phyloP scores from a whole-genome alignment of 1,140 invertebrate species.

The Drosophila athabasca region DNA sequence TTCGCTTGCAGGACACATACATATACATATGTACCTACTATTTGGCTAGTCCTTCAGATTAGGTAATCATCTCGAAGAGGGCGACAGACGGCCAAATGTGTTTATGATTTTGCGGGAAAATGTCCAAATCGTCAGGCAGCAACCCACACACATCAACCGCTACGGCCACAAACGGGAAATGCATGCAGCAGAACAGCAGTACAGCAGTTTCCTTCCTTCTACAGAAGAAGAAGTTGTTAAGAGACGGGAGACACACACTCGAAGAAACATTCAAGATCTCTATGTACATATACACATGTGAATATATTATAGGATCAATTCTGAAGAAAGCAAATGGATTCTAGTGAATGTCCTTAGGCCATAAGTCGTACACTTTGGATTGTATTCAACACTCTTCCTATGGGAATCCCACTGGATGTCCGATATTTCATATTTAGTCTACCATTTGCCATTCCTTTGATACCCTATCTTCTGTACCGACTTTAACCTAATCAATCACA shows the following conservation, averaged over 20 bases:
- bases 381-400: no score
- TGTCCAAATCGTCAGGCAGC: conserved; percentile 44
- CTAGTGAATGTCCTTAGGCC: no score
- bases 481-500: no score
- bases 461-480: no score
- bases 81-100: conserved; percentile 38
- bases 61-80: conserved; percentile 47
- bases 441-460: no score
- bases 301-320: no score
- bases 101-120: conserved; percentile 77
- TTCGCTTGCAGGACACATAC: background rate
- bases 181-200: conserved; percentile 6
- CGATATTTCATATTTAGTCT: no score
- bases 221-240: conserved; percentile 23
- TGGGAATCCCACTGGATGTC: no score
- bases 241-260: conserved; percentile 14
- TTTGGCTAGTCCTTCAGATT: conserved; percentile 56
- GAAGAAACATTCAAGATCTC: background rate
- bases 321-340: no score
- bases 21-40: conserved; percentile 7
- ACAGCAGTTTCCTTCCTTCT: conserved; percentile 30
- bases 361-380: no score
- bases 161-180: conserved; percentile 13
- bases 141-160: conserved; percentile 10
- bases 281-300: background rate